These are phyloP conservation scores for Eupithecia exiguata DNA, from an alignment of 2,888 invertebrate genomes.

Conservation along the genomic window DNA sequence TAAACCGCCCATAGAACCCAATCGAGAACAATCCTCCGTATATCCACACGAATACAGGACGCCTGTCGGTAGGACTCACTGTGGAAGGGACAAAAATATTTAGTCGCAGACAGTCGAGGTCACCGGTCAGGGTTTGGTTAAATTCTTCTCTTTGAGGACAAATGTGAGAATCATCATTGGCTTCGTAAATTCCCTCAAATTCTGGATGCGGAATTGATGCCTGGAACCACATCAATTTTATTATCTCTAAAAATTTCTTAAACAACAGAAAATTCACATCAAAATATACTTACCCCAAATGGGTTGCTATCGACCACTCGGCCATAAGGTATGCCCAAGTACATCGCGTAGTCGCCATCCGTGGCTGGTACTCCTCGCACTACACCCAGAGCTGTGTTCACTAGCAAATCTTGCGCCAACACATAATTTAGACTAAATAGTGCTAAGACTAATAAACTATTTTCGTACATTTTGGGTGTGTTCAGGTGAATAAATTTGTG, in stretches of 20 bases:
- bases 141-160: constrained; percentile 62
- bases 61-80: constrained; percentile 48
- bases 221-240: constrained; percentile 42
- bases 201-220: constrained; percentile 52
- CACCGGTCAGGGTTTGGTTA: constrained; percentile 48
- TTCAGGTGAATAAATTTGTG: not conserved
- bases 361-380: constrained; percentile 58
- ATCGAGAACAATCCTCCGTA: constrained; percentile 56
- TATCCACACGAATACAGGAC: constrained; percentile 63
- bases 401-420: constrained; percentile 1
- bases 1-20: constrained; percentile 52
- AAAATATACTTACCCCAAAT: constrained; percentile 59
- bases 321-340: constrained; percentile 67
- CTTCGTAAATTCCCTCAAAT: constrained; percentile 59
- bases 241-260: not conserved
- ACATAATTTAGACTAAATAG: not conserved
- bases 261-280: not conserved
- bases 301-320: constrained; percentile 58
- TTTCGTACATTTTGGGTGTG: constrained; percentile 3
- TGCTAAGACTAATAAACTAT: not conserved
- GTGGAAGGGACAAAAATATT: constrained; percentile 61
- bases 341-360: constrained; percentile 63
- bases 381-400: constrained; percentile 43
- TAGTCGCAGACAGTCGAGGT: constrained; percentile 60
- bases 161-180: constrained; percentile 59